A percentile compares a stretch with the other conserved stretches of the same genome.
These are phyloP conservation scores for Drosophila chauvacae DNA, from an alignment of 1,140 invertebrate genomes.

Conservation along the genomic window DNA sequence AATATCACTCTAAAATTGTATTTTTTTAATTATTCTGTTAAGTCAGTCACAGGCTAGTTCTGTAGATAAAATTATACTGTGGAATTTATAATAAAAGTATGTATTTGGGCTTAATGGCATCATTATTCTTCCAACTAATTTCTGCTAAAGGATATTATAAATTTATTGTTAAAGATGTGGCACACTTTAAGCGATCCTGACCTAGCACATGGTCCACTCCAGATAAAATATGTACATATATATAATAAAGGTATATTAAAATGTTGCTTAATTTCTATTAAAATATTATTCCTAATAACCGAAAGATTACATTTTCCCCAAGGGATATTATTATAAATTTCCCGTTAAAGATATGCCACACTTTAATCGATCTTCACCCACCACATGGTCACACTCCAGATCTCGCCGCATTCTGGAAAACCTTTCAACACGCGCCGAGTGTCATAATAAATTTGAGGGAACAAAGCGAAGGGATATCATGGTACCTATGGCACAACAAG, in stretches of 20 bases:
- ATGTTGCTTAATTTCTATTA: background rate
- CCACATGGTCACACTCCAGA: conserved; percentile 50
- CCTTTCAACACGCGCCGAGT: conserved; percentile 80
- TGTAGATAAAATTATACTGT: too few relatives aligned
- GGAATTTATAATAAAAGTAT: too few relatives aligned
- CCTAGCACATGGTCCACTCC: background rate
- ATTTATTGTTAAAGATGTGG: too few relatives aligned
- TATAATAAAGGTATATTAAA: too few relatives aligned
- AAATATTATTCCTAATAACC: background rate
- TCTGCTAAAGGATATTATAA: too few relatives aligned
- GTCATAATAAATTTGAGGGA: conserved; percentile 75
- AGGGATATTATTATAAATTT: background rate
- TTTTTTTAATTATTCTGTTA: too few relatives aligned
- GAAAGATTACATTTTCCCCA: background rate
- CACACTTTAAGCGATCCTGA: background rate
- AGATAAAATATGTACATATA: background rate
- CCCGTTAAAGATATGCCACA: background rate
- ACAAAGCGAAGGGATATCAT: conserved; percentile 38
- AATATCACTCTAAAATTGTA: too few relatives aligned
- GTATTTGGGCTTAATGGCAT: background rate
- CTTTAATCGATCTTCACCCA: conserved; percentile 28
- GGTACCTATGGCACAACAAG: conserved; percentile 8
- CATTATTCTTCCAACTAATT: background rate
- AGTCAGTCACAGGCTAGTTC: too few relatives aligned
- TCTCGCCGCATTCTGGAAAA: conserved; percentile 48